Percentiles rank a stretch among this genome's conserved stretches.
Evolutionary conservation across 1,140 invertebrate species (phyloP).

Genomic region (Aphelinus atriplicis): DNA sequence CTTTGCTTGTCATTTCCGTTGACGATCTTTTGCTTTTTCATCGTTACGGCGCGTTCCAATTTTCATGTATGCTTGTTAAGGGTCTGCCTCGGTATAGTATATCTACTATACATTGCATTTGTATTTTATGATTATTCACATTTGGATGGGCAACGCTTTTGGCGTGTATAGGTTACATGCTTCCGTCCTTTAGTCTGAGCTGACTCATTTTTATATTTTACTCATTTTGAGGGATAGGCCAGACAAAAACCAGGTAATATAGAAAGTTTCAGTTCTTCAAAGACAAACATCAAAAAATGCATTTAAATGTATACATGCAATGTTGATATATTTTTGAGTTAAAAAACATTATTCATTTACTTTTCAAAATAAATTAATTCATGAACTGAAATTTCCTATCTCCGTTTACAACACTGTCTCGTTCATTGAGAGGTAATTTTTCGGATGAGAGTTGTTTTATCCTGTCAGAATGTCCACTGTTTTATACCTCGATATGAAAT

Average conservation of each 20-base stretch:
- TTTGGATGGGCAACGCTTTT: not conserved
- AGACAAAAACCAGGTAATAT: not conserved
- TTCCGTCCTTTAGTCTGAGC: not conserved
- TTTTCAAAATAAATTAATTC: too few relatives aligned
- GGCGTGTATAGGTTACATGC: constrained; percentile 12
- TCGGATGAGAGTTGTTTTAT: not conserved
- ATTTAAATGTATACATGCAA: too few relatives aligned
- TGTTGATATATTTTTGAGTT: too few relatives aligned
- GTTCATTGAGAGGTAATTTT: constrained; percentile 32
- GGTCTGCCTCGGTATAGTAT: constrained; percentile 20
- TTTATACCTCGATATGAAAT: constrained; percentile 19
- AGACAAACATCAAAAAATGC: too few relatives aligned
- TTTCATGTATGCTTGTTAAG: constrained; percentile 11
- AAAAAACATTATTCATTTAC: too few relatives aligned
- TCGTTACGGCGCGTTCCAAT: not conserved
- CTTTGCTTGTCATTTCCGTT: not conserved
- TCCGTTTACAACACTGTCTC: constrained; percentile 16
- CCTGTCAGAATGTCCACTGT: constrained; percentile 30
- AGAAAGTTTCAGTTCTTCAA: not conserved
- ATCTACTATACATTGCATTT: not conserved
- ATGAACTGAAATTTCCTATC: constrained; percentile 12
- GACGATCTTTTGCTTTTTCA: not conserved
- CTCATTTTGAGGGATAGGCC: not conserved
- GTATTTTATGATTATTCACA: constrained; percentile 3
- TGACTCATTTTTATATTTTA: constrained; percentile 10